A percentile compares a stretch with the other conserved stretches of the same genome.
Conservation (phyloP, 2,888 invertebrate species). For the Leptopilina drosophilae region DNA sequence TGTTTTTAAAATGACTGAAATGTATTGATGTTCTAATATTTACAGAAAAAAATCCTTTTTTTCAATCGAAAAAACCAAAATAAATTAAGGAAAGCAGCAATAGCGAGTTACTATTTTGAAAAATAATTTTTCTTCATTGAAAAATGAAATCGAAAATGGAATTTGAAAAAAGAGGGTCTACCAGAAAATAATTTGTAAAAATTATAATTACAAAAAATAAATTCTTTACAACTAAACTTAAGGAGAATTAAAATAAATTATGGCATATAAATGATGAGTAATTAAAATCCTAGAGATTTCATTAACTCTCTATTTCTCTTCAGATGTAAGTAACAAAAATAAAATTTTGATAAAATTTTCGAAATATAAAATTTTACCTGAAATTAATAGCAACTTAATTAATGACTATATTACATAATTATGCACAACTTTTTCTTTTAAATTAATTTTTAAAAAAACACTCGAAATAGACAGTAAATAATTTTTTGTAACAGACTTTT, state of each 20-base stretch:
- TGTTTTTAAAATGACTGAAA: constrained; percentile 17
- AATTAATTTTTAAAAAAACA: constrained; percentile 46
- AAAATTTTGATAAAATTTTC: too few species aligned
- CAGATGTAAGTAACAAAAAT: too few species aligned
- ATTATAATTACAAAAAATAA: too few species aligned
- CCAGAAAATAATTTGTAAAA: too few species aligned
- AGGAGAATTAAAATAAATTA: constrained; percentile 46
- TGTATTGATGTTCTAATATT: constrained; percentile 1
- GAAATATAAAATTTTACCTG: too few species aligned
- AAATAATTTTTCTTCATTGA: too few species aligned
- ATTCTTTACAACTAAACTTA: neutral
- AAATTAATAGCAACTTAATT: too few species aligned
- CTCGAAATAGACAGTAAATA: constrained; percentile 33
- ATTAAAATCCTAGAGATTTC: too few species aligned
- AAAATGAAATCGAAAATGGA: neutral
- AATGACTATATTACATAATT: constrained; percentile 46
- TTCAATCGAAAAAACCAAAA: neutral
- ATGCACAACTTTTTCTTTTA: constrained; percentile 40
- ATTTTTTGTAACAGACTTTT: neutral
- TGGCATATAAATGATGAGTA: constrained; percentile 42
- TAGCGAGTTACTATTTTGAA: constrained; percentile 4
- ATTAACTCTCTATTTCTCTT: too few species aligned
- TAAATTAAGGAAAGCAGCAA: neutral
- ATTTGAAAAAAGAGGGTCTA: too few species aligned
- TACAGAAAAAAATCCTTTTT: neutral